phyloP scores from a whole-genome alignment of 2,113 vertebrate genomes.

The Eretmodus cyanostictus region DNA sequence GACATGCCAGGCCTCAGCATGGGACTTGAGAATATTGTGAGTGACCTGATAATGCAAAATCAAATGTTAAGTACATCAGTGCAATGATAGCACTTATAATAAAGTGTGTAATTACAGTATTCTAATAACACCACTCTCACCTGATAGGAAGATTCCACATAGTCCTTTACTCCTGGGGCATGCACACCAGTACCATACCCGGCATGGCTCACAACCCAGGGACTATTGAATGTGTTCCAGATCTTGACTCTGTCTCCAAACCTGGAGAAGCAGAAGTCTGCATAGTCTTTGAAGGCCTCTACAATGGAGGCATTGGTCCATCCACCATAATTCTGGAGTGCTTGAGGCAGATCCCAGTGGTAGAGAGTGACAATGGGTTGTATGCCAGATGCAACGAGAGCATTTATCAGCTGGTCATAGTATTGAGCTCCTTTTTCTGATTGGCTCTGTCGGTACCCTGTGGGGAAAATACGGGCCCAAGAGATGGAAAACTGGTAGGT shows the following conservation, averaged over 20 bases:
- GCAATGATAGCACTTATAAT: accelerated
- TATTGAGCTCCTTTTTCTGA: slow-evolving; percentile 74
- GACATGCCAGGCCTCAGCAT: slow-evolving; percentile 86
- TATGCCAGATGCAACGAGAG: slow-evolving; percentile 72
- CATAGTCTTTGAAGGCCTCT: slow-evolving; percentile 81
- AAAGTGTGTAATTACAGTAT: accelerated
- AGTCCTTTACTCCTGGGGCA: slow-evolving; percentile 79
- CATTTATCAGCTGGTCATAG: slow-evolving; percentile 81
- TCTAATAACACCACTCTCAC: slow-evolving; percentile 43
- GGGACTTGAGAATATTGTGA: slow-evolving; percentile 86
- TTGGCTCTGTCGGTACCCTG: slow-evolving; percentile 58
- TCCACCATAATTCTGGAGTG: slow-evolving; percentile 80
- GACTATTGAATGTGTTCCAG: slow-evolving; percentile 93
- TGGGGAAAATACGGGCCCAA: slow-evolving; percentile 87
- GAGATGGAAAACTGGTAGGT: slow-evolving; percentile 92
- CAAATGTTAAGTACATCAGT: not conserved
- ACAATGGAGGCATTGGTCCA: slow-evolving; percentile 82
- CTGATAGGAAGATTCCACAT: slow-evolving; percentile 81
- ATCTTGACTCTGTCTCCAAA: slow-evolving; percentile 87
- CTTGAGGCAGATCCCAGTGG: slow-evolving; percentile 92
- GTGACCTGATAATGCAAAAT: slow-evolving; percentile 71
- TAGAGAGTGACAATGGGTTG: slow-evolving; percentile 84
- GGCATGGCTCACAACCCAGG: slow-evolving; percentile 87
- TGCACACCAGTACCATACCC: slow-evolving; percentile 90
- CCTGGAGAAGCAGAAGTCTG: slow-evolving; percentile 84